Percentiles rank a stretch among this genome's conserved stretches.
phyloP scores from a whole-genome alignment of 92 coral and sea anemone genomes.

The Porites rus region DNA sequence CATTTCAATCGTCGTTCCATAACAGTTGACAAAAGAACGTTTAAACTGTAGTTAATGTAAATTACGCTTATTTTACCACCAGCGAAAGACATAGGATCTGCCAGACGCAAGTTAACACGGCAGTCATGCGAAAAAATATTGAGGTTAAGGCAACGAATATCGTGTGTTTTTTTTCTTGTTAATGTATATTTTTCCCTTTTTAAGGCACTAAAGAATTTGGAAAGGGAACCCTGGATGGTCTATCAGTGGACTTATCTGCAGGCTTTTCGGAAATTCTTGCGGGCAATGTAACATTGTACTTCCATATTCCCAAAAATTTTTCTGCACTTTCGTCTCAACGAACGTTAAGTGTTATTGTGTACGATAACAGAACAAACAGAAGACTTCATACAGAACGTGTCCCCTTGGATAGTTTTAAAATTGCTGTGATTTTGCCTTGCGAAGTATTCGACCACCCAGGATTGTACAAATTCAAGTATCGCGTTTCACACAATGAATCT shows the following conservation, averaged over 20 bases:
- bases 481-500: conserved; percentile 72
- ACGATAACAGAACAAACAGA: conserved; percentile 22
- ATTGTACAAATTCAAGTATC: conserved; percentile 75
- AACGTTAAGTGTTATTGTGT: conserved; percentile 44
- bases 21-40: conserved; percentile 77
- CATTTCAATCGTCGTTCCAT: conserved; percentile 9
- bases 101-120: background rate
- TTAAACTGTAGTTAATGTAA: conserved; percentile 62
- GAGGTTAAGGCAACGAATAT: background rate
- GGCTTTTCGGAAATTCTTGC: conserved; percentile 56
- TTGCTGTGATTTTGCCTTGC: conserved; percentile 75
- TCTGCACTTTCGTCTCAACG: conserved; percentile 46
- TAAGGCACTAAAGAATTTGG: conserved; percentile 25
- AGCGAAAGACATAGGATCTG: conserved; percentile 45
- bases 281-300: conserved; percentile 77
- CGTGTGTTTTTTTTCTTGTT: background rate
- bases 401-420: conserved; percentile 16
- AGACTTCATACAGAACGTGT: conserved; percentile 54
- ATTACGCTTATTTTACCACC: conserved; percentile 49
- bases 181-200: background rate
- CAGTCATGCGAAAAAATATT: background rate
- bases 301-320: conserved; percentile 63
- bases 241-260: conserved; percentile 43
- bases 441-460: conserved; percentile 88
- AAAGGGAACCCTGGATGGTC: conserved; percentile 24